These are phyloP conservation scores for chimpanzee (Pan troglodytes) DNA, from an alignment of 2,113 vertebrate species.

Conservation along the genomic window DNA sequence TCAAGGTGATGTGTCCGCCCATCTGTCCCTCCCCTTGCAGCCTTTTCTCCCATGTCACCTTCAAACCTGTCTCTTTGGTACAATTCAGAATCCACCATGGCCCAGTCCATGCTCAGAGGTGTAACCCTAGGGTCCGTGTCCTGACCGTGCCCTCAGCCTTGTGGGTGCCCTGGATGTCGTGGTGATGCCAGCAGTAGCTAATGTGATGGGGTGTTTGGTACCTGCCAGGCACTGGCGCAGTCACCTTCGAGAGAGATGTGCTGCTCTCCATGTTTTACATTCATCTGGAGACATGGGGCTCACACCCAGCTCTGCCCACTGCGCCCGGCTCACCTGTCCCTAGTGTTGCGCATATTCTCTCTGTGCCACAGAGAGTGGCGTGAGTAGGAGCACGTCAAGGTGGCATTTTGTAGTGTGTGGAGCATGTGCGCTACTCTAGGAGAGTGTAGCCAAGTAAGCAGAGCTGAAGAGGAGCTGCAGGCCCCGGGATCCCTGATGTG, in stretches of 20 bases:
- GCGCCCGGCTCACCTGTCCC: accelerated
- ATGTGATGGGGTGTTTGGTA: accelerated
- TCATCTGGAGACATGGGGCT: neutral
- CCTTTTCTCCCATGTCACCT: accelerated
- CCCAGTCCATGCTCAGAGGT: accelerated
- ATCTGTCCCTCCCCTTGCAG: accelerated
- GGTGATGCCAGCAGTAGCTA: neutral
- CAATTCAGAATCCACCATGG: neutral
- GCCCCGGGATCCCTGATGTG: neutral
- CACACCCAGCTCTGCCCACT: neutral
- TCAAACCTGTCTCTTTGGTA: neutral
- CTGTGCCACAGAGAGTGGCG: neutral
- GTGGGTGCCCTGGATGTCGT: accelerated
- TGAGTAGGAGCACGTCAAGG: neutral
- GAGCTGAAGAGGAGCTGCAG: neutral
- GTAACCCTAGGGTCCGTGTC: neutral
- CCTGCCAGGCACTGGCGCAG: accelerated
- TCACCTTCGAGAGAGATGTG: neutral
- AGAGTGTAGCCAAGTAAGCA: neutral
- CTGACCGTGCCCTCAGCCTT: accelerated
- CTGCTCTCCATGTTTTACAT: neutral
- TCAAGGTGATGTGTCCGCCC: constrained; percentile 89
- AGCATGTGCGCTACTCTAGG: accelerated
- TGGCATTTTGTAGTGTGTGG: neutral
- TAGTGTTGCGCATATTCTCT: neutral